These are phyloP conservation scores for Coendou prehensilis DNA, from an alignment of 2,797 vertebrate species.

Conservation along the genomic window DNA sequence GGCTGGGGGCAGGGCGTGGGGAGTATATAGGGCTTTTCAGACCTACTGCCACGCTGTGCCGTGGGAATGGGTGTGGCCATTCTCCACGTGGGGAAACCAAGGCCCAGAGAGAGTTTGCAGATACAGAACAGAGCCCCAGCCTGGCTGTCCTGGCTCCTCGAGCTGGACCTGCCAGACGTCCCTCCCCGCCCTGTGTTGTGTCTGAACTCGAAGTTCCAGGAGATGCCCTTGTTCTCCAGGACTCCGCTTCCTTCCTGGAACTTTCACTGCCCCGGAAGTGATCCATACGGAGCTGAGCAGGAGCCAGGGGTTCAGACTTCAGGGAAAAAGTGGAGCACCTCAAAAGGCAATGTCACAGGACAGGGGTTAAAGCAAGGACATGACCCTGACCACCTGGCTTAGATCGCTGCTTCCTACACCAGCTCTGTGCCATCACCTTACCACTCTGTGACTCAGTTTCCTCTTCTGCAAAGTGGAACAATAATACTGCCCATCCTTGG, in stretches of 20 bases:
- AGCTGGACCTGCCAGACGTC: neutral
- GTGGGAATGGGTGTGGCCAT: neutral
- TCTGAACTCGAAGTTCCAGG: neutral
- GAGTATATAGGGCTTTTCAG: neutral
- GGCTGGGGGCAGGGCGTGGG: neutral
- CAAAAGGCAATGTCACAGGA: neutral
- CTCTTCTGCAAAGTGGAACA: neutral
- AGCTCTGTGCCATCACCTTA: neutral
- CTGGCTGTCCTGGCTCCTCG: neutral
- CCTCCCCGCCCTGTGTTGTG: neutral
- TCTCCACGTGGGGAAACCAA: neutral
- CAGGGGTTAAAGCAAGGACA: neutral
- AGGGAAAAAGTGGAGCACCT: neutral
- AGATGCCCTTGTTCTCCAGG: neutral
- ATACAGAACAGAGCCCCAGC: neutral
- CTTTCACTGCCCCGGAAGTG: neutral
- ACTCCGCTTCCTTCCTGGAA: conserved; percentile 5
- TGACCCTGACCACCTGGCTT: neutral
- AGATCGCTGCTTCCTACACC: neutral
- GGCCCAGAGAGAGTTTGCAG: neutral
- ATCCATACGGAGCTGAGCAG: neutral
- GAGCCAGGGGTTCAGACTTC: neutral
- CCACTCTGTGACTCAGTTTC: neutral
- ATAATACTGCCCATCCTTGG: neutral
- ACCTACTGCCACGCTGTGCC: neutral